Evolutionary conservation across 2,888 invertebrate genomes (phyloP).

Genomic region (Brachyptera putata): DNA sequence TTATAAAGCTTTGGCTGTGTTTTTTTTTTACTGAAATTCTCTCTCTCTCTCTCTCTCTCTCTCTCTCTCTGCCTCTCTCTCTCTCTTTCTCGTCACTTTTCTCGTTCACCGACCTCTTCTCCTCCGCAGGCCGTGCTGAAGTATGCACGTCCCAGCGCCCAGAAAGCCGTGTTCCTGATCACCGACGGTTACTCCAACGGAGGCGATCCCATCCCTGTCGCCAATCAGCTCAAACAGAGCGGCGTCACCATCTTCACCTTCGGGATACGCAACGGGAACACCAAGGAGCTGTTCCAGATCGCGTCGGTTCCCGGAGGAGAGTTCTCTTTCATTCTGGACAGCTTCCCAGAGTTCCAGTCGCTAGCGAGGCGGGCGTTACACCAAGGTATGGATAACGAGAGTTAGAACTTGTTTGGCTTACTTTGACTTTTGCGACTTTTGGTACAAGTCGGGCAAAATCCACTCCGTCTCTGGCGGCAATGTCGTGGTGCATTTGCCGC

Average conservation of each 20-base stretch:
- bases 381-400: conserved; percentile 49
- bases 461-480: too few relatives aligned
- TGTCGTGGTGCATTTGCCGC: too few relatives aligned
- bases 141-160: conserved; percentile 46
- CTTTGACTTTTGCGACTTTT: neutral
- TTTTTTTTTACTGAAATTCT: too few relatives aligned
- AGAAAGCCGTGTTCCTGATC: conserved; percentile 61
- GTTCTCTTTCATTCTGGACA: conserved; percentile 61
- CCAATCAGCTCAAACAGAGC: conserved; percentile 48
- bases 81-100: too few relatives aligned
- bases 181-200: conserved; percentile 70
- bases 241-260: conserved; percentile 53
- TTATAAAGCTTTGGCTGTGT: too few relatives aligned
- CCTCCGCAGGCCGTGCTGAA: conserved; percentile 26
- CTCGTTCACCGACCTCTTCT: too few relatives aligned
- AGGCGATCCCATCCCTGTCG: conserved; percentile 59
- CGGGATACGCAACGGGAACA: conserved; percentile 60
- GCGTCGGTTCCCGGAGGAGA: conserved; percentile 59
- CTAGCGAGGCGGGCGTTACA: conserved; percentile 63
- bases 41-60: too few relatives aligned
- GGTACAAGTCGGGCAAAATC: too few relatives aligned
- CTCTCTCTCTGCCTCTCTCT: too few relatives aligned
- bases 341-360: conserved; percentile 65
- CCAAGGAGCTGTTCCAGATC: conserved; percentile 57
- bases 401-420: neutral